phyloP scores from a whole-genome alignment of 1,140 invertebrate genomes.

The Protaetia brevitarsis region DNA sequence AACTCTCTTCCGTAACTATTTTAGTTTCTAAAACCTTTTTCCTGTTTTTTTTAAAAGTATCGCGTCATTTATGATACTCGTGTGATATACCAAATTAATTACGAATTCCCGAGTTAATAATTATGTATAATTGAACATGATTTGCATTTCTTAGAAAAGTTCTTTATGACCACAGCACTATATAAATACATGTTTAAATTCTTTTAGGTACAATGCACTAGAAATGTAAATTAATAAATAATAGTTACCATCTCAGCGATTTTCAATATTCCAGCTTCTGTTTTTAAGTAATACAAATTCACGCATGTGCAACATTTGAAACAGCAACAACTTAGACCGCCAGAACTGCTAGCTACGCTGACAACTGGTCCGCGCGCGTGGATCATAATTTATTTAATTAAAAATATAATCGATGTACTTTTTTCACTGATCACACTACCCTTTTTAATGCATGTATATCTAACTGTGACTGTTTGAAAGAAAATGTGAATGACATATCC shows the following conservation, averaged over 20 bases:
- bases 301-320: conserved; percentile 75
- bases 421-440: neutral
- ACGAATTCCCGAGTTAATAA: too few relatives aligned
- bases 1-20: too few relatives aligned
- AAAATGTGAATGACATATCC: neutral
- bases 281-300: conserved; percentile 68
- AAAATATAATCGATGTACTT: neutral
- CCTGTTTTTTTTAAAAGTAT: too few relatives aligned
- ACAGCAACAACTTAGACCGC: conserved; percentile 58
- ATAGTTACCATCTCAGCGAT: conserved; percentile 67
- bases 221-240: conserved; percentile 6
- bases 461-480: neutral
- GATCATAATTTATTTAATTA: neutral
- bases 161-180: too few relatives aligned
- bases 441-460: neutral
- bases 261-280: conserved; percentile 68
- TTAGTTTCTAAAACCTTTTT: too few relatives aligned
- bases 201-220: too few relatives aligned
- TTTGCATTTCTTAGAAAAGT: too few relatives aligned
- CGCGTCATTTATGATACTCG: too few relatives aligned
- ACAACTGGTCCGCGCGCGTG: neutral
- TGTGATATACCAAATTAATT: too few relatives aligned
- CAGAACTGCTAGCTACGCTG: neutral
- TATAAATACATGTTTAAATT: too few relatives aligned
- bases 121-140: too few relatives aligned